Conservation (phyloP, 1,140 invertebrate genomes). For the Caenorhabditis remanei region DNA sequence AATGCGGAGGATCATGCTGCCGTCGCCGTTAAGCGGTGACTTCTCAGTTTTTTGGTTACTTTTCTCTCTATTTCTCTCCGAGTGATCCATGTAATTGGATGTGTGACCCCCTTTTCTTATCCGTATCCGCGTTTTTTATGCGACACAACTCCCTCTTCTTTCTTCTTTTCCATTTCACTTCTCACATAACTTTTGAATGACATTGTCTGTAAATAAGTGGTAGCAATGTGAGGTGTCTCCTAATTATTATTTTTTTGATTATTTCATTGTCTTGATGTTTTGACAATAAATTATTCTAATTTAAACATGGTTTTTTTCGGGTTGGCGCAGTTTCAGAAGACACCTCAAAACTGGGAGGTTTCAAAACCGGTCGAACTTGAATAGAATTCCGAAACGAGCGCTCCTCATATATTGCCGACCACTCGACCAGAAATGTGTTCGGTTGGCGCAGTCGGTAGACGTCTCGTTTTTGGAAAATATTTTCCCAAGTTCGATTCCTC, state of each 20-base stretch:
- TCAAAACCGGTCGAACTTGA: too few relatives aligned
- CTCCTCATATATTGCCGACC: too few relatives aligned
- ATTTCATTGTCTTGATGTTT: slow-evolving; percentile 45
- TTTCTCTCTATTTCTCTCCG: neutral
- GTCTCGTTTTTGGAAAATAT: too few relatives aligned
- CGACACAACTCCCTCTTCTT: slow-evolving; percentile 27
- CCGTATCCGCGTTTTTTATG: slow-evolving; percentile 53
- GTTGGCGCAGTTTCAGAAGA: too few relatives aligned
- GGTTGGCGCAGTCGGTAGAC: too few relatives aligned
- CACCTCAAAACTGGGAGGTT: too few relatives aligned
- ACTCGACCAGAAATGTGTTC: too few relatives aligned
- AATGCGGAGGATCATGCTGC: slow-evolving; percentile 62
- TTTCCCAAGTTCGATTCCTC: too few relatives aligned
- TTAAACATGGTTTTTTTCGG: neutral
- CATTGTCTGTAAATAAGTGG: slow-evolving; percentile 54
- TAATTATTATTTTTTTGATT: slow-evolving; percentile 35
- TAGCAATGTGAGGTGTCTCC: slow-evolving; percentile 48
- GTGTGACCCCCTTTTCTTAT: neutral
- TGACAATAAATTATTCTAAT: slow-evolving; percentile 52
- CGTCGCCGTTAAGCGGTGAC: slow-evolving; percentile 51
- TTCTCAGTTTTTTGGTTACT: neutral
- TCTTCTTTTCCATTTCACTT: neutral
- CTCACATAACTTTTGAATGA: slow-evolving; percentile 53
- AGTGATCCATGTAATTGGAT: slow-evolving; percentile 46
- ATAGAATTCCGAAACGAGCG: too few relatives aligned